Base-by-base conservation (phyloP, 1,140 invertebrate genomes). In the Drosophila sucinea region DNA sequence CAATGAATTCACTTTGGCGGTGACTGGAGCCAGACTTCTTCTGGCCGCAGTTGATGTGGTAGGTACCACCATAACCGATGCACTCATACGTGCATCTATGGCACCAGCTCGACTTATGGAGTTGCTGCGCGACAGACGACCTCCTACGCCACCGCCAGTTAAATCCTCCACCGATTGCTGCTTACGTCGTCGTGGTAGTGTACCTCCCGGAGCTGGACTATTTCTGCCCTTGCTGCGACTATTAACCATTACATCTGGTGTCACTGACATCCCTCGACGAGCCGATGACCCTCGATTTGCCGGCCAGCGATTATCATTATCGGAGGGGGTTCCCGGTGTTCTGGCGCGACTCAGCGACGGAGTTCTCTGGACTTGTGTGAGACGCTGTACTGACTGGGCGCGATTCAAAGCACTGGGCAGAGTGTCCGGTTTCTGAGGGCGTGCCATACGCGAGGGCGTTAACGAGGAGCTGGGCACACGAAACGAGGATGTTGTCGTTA, bases 111-210 rank as follows among this genome's bases (percentile, higher is more conserved):
- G 81, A 30, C 81, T 86, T 77, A 92, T 93, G 82, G 92, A 92
- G 72, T 89, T 93, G 72, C 91, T 93, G 63, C 86, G 74, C n/a
- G 82, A 93, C 66, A 79, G 77, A 33, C 70, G 90, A 67, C 90
- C 82, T 0, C 5, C 81, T 32, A 17, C 17, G 17, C 68, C 86
- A 67, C 90, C 83, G 0, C 5, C 81, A 63, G 70, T 92, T 62
- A 81, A 83, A 91, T 93, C 93, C 78, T 94, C 94, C 3, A 92
- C 92, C 17, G 93, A 94, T 70, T 93, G 94, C 73, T 94, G 94
- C 57, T 93, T 93, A 60, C 93, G 93, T 51, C 96, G 93, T n/a
- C 96, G 93, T 0, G 96, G 96, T 7, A 97, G 87, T 0, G 96
- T 97, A 1, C 95, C 96, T 57, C 85, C 80, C 92, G 83, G 83